Percentiles rank a stretch among this genome's conserved stretches.
phyloP scores from a whole-genome alignment of 2,113 vertebrate species.

The Dolichallabes microphthalmus region DNA sequence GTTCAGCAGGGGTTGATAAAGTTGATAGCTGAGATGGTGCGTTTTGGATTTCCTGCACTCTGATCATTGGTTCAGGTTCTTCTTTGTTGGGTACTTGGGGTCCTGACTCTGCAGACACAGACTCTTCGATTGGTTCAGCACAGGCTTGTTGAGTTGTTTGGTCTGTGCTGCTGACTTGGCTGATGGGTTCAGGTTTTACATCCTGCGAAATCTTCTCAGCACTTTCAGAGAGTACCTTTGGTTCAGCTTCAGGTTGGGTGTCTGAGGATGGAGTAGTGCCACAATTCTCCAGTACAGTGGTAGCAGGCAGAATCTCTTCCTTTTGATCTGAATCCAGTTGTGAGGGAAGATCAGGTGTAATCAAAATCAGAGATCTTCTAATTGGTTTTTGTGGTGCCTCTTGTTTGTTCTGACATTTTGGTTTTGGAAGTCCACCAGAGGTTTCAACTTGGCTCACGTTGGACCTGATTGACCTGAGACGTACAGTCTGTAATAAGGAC shows the following conservation, averaged over 20 bases:
- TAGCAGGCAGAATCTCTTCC: not conserved
- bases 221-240: not conserved
- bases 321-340: conserved; percentile 35
- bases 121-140: not conserved
- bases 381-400: conserved; percentile 83
- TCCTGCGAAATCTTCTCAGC: not conserved
- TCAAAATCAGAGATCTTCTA: conserved; percentile 74
- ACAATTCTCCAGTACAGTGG: not conserved
- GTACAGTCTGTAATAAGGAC: conserved; percentile 83
- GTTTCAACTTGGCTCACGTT: conserved; percentile 14
- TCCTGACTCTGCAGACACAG: not conserved
- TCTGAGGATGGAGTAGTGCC: conserved; percentile 1
- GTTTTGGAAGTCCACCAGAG: conserved; percentile 39
- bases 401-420: conserved; percentile 46
- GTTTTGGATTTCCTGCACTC: conserved; percentile 26
- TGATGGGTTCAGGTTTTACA: not conserved
- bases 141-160: not conserved
- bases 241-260: not conserved
- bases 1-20: not conserved
- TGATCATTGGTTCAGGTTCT: conserved; percentile 22
- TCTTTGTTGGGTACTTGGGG: conserved; percentile 39
- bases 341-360: conserved; percentile 30
- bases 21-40: not conserved
- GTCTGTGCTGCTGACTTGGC: not conserved
- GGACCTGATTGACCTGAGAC: conserved; percentile 77